phyloP scores from a whole-genome alignment of 35 echinoderm and acorn worm species.

The Anneissia japonica region DNA sequence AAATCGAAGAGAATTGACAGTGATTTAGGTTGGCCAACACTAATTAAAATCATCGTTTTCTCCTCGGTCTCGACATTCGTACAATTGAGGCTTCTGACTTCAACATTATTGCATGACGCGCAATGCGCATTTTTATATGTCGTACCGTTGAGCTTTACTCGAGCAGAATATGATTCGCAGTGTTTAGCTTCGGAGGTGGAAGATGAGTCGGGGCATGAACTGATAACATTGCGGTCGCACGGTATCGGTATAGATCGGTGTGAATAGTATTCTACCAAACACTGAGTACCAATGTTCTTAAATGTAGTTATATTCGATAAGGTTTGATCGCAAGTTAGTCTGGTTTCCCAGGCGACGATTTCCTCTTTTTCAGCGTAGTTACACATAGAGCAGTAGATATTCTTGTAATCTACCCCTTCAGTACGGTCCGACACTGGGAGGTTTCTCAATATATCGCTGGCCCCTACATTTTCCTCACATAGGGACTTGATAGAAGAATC shows the following conservation, averaged over 20 bases:
- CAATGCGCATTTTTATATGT: slow-evolving; percentile 21
- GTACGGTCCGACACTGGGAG: not conserved
- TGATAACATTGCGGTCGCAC: not conserved
- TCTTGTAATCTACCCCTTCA: not conserved
- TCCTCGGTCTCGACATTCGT: not conserved
- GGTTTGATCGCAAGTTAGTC: not conserved
- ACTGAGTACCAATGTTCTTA: not conserved
- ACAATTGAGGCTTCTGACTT: not conserved
- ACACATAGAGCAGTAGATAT: not conserved
- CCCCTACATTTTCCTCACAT: not conserved
- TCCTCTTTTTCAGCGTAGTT: not conserved
- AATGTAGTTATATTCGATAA: not conserved
- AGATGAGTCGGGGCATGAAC: not conserved
- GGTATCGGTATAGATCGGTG: not conserved
- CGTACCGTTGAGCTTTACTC: not conserved
- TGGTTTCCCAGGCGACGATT: not conserved
- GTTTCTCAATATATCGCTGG: not conserved
- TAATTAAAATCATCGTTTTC: no score
- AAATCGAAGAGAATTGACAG: not conserved
- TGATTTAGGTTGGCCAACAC: not conserved
- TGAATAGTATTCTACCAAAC: not conserved
- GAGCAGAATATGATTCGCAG: not conserved
- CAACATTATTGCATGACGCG: slow-evolving; percentile 3
- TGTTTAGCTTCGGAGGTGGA: not conserved
- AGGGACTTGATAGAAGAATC: not conserved